A percentile compares a stretch with the other conserved stretches of the same genome.
These are phyloP conservation scores for Buceros bicornis DNA, from an alignment of 2,797 vertebrate species.

Conservation along the genomic window DNA sequence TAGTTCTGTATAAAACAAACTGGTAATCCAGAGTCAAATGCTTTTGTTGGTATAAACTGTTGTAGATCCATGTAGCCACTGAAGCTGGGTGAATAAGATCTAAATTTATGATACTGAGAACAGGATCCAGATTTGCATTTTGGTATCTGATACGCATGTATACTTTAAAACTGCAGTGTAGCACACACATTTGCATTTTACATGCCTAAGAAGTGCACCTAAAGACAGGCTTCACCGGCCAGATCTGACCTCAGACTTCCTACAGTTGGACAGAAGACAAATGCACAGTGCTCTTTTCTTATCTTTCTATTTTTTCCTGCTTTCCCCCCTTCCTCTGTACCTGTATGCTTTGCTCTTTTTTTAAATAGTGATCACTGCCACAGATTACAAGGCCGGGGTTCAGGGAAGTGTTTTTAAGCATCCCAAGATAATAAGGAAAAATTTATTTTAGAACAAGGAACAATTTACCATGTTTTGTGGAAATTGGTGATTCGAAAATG, in stretches of 20 bases:
- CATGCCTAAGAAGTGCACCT: not conserved
- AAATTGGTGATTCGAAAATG: conserved; percentile 48
- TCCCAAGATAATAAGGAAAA: not conserved
- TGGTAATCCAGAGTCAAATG: not conserved
- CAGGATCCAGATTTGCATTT: not conserved
- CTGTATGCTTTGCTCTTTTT: not conserved
- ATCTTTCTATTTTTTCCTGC: not conserved
- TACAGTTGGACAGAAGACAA: not conserved
- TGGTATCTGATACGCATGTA: not conserved
- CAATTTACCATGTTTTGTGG: not conserved
- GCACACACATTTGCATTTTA: not conserved
- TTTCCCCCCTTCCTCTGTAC: not conserved
- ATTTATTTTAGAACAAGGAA: conserved; percentile 9
- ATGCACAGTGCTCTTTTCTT: not conserved
- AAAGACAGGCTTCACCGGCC: not conserved
- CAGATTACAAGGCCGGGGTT: not conserved
- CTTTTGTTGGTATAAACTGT: not conserved
- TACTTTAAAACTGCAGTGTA: not conserved
- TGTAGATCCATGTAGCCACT: not conserved
- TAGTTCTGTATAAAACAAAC: not conserved
- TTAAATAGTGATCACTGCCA: not conserved
- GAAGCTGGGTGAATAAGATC: not conserved
- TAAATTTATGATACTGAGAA: not conserved
- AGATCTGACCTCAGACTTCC: not conserved
- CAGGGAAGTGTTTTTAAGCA: not conserved